A percentile compares a stretch with the other conserved stretches of the same genome.
Evolutionary conservation across 2,888 invertebrate species (phyloP).

Genomic region (Palloptera scutellata): DNA sequence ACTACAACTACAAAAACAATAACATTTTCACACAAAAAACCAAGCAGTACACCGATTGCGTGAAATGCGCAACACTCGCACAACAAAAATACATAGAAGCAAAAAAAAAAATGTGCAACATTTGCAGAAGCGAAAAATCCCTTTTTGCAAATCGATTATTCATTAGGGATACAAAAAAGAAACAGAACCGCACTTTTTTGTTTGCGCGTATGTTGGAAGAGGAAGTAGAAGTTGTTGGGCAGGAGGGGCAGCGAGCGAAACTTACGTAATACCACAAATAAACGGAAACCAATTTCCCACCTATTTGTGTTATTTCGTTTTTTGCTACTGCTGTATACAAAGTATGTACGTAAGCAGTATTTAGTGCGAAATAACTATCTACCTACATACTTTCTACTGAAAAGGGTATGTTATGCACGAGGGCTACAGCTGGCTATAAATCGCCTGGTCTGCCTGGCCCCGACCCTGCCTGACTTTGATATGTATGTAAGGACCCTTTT

Average conservation of each 20-base stretch:
- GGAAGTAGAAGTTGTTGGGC: neutral
- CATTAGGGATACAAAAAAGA: constrained; percentile 31
- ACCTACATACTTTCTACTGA: too few species aligned
- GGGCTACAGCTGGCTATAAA: too few species aligned
- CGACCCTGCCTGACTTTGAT: too few species aligned
- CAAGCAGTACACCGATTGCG: neutral
- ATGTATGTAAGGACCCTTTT: neutral
- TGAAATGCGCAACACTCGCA: neutral
- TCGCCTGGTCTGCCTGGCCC: too few species aligned
- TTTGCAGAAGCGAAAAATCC: constrained; percentile 6
- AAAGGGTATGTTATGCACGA: too few species aligned
- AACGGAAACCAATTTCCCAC: too few species aligned
- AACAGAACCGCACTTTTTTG: neutral
- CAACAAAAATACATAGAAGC: neutral
- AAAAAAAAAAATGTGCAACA: neutral
- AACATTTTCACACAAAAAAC: neutral
- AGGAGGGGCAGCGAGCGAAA: neutral
- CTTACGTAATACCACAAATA: neutral
- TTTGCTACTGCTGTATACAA: too few species aligned
- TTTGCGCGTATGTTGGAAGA: neutral
- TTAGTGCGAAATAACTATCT: too few species aligned
- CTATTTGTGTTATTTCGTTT: too few species aligned
- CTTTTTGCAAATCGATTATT: constrained; percentile 36
- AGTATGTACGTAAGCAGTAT: too few species aligned
- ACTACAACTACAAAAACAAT: neutral